Percentiles rank a stretch among this genome's conserved stretches.
phyloP scores from a whole-genome alignment of 2,797 vertebrate genomes.

The Pantherophis alleghaniensis region DNA sequence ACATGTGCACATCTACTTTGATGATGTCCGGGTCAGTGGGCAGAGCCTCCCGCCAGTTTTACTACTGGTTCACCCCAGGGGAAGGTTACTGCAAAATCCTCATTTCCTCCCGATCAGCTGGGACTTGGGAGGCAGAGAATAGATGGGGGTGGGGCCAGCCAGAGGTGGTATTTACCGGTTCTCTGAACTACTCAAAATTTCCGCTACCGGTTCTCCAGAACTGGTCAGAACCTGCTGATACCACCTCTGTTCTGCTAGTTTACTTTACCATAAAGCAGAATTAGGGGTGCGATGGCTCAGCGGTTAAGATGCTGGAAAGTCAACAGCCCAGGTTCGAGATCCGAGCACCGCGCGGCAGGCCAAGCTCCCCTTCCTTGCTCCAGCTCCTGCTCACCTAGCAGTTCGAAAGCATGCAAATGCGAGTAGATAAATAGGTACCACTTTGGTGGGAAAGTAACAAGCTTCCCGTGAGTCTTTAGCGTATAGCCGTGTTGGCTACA shows the following conservation, averaged over 20 bases:
- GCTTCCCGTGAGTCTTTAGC: background rate
- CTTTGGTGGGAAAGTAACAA: background rate
- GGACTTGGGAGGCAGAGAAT: too few species aligned
- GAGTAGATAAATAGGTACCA: background rate
- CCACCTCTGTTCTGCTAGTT: background rate
- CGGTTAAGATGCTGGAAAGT: background rate
- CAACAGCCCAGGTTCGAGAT: background rate
- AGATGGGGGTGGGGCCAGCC: too few species aligned
- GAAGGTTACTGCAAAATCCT: too few species aligned
- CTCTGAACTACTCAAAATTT: too few species aligned
- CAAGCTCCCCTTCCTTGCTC: background rate
- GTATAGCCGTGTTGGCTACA: background rate
- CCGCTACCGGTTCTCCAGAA: too few species aligned
- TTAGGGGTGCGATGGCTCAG: background rate
- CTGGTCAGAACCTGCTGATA: too few species aligned
- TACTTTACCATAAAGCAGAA: background rate
- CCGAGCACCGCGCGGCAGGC: fast-evolving
- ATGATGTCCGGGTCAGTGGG: too few species aligned
- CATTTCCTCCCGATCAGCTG: too few species aligned
- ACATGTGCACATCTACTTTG: too few species aligned
- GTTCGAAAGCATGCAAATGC: background rate
- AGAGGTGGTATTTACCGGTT: too few species aligned
- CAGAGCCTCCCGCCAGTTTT: too few species aligned
- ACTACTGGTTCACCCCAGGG: too few species aligned
- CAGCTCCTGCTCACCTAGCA: background rate